Base-by-base conservation (phyloP, 2,113 vertebrate species). In the Poeciliopsis turrubarensis region DNA sequence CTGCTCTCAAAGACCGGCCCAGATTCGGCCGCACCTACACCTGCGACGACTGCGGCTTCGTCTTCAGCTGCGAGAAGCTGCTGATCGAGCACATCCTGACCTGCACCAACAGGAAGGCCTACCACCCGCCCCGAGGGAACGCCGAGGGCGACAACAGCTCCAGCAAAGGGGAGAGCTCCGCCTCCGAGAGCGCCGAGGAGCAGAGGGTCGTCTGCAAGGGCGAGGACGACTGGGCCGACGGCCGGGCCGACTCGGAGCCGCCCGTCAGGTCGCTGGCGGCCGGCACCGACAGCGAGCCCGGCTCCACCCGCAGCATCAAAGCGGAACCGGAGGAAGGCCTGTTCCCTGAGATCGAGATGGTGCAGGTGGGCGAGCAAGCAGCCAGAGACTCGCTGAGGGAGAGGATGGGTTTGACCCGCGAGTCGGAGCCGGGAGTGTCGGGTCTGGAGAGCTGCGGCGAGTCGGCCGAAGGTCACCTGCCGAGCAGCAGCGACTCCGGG, bases 21-120 rank as follows among this genome's bases (percentile, higher is more conserved):
- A 95, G 98, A 1, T 99, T 99, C 65, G 98, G 98, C 8, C 96
- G 97, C 73, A 98, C 97, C 31, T 99, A 97, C 90, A 99, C 98
- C 57, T 99, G 98, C 0, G 98, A 99, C n/a, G 96, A 97, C 90
- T 99, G 98, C 0, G 98, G 98, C 44, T 99, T 99, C 25, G 98
- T 98, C 73, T 99, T 99, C 81, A 99, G 98, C 93, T 99, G 98
- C 29, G 98, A 99, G 83, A 98, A 98, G 85, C 94, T 99, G 25
- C 78, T 99, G 47, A 97, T 98, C 31, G 98, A 99, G 69, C 98
- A 99, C 27, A 96, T 97, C 75, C 91, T 97, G 70, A 97, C 97
- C 1, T 99, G 98, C 91, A 98, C 97, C 27, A 99, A 98, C 91
- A 93, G 97, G 78, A 97, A 97, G 89, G 95, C 96, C 2, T 98